Percentiles rank a stretch among this genome's conserved stretches.
Evolutionary conservation across 1,140 invertebrate species (phyloP).

Genomic region (Muscidifurax raptorellus): DNA sequence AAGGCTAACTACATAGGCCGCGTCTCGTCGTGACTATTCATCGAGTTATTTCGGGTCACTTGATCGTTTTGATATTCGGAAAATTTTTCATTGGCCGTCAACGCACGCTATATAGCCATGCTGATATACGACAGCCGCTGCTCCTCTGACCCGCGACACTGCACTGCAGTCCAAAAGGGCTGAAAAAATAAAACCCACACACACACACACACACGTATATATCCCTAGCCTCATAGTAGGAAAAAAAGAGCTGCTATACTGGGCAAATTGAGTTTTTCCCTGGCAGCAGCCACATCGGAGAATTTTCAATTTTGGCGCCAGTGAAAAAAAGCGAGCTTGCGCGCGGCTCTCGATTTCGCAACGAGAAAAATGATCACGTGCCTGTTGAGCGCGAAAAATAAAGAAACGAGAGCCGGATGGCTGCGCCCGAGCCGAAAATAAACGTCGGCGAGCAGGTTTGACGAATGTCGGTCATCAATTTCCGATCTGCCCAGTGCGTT

Average conservation of each 20-base stretch:
- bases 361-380: conserved; percentile 9
- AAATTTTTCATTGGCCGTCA: conserved; percentile 52
- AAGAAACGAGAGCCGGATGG: not conserved
- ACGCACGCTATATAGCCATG: conserved; percentile 11
- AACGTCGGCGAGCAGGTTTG: conserved; percentile 35
- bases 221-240: not conserved
- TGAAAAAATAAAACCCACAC: conserved; percentile 18
- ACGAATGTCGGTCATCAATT: conserved; percentile 39
- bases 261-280: conserved; percentile 13
- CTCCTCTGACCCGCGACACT: not conserved
- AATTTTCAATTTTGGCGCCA: conserved; percentile 20
- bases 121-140: not conserved
- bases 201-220: not conserved
- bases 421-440: conserved; percentile 11
- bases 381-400: not conserved
- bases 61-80: conserved; percentile 13
- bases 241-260: not conserved
- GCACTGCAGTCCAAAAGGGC: not conserved
- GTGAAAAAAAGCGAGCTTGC: not conserved
- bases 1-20: not conserved
- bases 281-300: not conserved
- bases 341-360: conserved; percentile 4
- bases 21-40: not conserved
- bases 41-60: conserved; percentile 32
- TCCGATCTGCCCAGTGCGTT: not conserved